Evolutionary conservation across 2,113 vertebrate genomes (phyloP).

Genomic region (Chiloscyllium plagiosum): DNA sequence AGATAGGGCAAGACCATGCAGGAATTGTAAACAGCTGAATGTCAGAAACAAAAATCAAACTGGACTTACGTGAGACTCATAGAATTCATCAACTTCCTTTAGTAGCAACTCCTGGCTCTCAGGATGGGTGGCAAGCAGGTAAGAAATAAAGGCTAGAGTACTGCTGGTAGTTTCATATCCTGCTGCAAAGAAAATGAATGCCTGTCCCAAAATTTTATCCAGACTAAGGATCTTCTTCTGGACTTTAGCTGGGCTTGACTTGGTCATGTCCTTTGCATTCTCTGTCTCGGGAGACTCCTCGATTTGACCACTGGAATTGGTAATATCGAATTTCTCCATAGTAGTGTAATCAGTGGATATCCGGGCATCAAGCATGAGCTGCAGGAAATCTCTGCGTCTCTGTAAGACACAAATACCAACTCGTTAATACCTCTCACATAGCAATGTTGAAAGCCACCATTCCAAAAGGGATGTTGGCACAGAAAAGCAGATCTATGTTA

Average conservation of each 20-base stretch:
- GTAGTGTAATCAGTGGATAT: constrained; percentile 44
- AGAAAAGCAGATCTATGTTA: background rate
- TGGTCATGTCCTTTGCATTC: background rate
- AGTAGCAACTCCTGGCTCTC: constrained; percentile 72
- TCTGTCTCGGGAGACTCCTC: constrained; percentile 38
- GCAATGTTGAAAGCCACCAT: background rate
- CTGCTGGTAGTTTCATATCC: constrained; percentile 82
- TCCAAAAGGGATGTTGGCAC: background rate
- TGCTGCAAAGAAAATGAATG: constrained; percentile 80
- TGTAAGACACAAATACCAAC: constrained; percentile 42
- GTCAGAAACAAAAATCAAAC: background rate
- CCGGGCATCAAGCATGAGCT: constrained; percentile 75
- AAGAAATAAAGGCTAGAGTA: constrained; percentile 74
- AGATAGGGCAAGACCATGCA: background rate
- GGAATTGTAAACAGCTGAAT: background rate
- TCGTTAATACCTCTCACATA: background rate
- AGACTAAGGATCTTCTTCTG: constrained; percentile 61
- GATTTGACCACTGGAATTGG: constrained; percentile 40
- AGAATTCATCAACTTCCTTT: constrained; percentile 73
- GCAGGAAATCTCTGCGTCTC: constrained; percentile 86
- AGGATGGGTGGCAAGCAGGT: constrained; percentile 75
- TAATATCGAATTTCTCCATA: constrained; percentile 53
- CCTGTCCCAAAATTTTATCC: constrained; percentile 83
- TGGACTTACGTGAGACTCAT: constrained; percentile 68
- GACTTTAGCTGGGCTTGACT: background rate